Evolutionary conservation across 2,888 invertebrate genomes (phyloP).

Genomic region (Arrhopalites spinosus): DNA sequence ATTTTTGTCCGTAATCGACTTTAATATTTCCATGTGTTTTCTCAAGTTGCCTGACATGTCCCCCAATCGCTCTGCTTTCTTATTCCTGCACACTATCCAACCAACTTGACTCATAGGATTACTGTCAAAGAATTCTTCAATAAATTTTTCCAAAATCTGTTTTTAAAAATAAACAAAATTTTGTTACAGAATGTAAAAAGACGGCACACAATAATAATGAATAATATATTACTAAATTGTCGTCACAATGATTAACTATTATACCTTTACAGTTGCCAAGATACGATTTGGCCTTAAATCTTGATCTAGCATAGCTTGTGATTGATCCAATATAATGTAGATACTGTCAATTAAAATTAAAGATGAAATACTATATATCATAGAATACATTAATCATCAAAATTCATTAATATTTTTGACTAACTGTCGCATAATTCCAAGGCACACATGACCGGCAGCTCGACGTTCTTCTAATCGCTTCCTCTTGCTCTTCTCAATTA

Average conservation of each 20-base stretch:
- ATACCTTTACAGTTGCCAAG: constrained; percentile 82
- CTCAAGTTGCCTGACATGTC: constrained; percentile 86
- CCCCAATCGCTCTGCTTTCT: constrained; percentile 88
- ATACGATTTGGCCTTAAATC: constrained; percentile 93
- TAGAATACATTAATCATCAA: too few species aligned
- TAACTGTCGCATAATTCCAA: constrained; percentile 99
- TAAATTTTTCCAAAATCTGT: constrained; percentile 89
- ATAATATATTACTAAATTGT: too few species aligned
- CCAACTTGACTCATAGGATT: constrained; percentile 98
- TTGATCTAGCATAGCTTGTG: constrained; percentile 91
- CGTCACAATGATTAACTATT: neutral
- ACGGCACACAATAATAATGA: neutral
- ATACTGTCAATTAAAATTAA: too few species aligned
- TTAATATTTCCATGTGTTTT: constrained; percentile 71
- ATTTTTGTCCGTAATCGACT: constrained; percentile 60
- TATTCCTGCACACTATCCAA: constrained; percentile 86
- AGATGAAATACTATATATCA: too few species aligned
- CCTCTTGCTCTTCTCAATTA: constrained; percentile 86
- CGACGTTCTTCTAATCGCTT: constrained; percentile 73
- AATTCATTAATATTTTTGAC: too few species aligned
- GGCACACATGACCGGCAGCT: constrained; percentile 71
- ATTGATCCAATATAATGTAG: constrained; percentile 88
- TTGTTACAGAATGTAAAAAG: too few species aligned
- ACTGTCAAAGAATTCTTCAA: constrained; percentile 97
- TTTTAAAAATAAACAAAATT: constrained; percentile 26